These are phyloP conservation scores for Zaprionus tsacasi DNA, from an alignment of 1,140 invertebrate genomes.

Conservation along the genomic window DNA sequence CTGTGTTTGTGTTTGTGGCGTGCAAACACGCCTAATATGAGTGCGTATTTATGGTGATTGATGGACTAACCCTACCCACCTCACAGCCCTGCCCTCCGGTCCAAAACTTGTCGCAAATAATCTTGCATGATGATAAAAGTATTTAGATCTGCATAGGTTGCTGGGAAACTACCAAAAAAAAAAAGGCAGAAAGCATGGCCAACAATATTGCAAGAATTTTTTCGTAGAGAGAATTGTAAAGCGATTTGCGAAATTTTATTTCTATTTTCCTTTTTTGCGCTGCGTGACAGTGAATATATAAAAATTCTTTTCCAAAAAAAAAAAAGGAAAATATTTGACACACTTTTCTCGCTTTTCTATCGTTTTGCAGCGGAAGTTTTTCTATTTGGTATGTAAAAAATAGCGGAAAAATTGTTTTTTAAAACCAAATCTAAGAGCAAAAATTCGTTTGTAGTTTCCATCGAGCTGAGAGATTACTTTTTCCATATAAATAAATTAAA, in stretches of 20 bases:
- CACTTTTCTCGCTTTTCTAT: background rate
- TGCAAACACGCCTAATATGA: conserved; percentile 15
- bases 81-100: background rate
- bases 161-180: background rate
- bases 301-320: background rate
- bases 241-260: background rate
- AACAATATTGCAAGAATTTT: background rate
- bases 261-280: background rate
- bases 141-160: background rate
- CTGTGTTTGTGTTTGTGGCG: conserved; percentile 16
- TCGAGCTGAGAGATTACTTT: background rate
- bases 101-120: conserved; percentile 9
- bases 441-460: background rate
- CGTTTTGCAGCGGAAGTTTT: background rate
- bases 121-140: background rate
- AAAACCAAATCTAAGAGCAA: background rate
- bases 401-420: background rate
- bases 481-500: background rate
- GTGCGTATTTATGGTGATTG: conserved; percentile 20
- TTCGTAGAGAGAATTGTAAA: background rate
- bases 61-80: background rate
- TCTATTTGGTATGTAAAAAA: background rate
- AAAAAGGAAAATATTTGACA: background rate
- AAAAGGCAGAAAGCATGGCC: background rate
- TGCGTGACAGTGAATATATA: background rate